A percentile compares a stretch with the other conserved stretches of the same genome.
These are phyloP conservation scores for Oreochromis aureus DNA, from an alignment of 2,113 vertebrate species.

Conservation along the genomic window DNA sequence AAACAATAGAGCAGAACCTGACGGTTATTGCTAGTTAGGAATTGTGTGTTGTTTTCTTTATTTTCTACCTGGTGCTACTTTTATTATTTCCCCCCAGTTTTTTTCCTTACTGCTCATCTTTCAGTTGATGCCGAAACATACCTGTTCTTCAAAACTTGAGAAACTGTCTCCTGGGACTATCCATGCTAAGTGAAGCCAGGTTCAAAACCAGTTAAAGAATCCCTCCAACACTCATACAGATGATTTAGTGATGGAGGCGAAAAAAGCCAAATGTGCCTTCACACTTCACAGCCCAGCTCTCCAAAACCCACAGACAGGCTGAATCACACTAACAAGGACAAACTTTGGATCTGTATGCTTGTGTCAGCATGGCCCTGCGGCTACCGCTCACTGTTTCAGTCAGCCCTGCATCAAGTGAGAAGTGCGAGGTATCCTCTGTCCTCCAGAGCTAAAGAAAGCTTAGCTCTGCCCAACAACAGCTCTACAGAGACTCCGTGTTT, in stretches of 20 bases:
- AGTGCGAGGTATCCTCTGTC: neutral
- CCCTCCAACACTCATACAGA: neutral
- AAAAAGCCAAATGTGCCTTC: conserved; percentile 4
- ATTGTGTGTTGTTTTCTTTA: neutral
- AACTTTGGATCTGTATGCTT: conserved; percentile 7
- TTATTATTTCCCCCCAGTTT: neutral
- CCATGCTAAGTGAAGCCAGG: neutral
- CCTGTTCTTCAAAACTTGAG: neutral
- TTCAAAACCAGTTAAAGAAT: neutral
- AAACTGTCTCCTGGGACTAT: neutral
- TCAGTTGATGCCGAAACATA: neutral
- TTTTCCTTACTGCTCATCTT: neutral
- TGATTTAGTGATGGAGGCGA: conserved; percentile 20
- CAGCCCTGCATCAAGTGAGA: neutral
- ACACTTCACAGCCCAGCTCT: conserved; percentile 17
- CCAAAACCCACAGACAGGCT: conserved; percentile 24
- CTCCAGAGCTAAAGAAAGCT: neutral
- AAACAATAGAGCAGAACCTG: neutral
- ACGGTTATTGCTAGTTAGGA: neutral
- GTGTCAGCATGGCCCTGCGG: conserved; percentile 19
- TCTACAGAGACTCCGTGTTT: neutral
- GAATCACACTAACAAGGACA: conserved; percentile 43
- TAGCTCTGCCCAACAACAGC: neutral
- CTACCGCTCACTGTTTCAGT: neutral
- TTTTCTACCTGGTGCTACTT: accelerated